These are phyloP conservation scores for Triops cancriformis DNA, from an alignment of 1,140 invertebrate species.

Conservation along the genomic window DNA sequence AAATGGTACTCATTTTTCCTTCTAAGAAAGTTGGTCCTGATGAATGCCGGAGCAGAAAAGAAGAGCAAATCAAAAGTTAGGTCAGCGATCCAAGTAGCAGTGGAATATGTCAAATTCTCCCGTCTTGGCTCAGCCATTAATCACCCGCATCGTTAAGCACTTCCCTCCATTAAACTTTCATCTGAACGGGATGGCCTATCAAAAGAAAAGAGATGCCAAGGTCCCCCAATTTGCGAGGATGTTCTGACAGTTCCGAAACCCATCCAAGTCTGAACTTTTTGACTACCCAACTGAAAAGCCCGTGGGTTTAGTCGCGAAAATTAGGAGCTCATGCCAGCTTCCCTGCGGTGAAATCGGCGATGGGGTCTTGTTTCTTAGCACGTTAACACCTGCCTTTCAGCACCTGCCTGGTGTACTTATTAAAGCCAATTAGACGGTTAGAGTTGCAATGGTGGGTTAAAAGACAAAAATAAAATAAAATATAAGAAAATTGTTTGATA, in stretches of 20 bases:
- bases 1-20: neutral
- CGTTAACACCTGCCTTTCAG: no score
- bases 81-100: neutral
- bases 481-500: no score
- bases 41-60: neutral
- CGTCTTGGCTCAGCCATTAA: neutral
- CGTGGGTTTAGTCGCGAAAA: no score
- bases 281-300: neutral
- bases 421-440: no score
- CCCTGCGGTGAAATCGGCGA: no score
- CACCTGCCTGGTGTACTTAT: no score
- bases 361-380: no score
- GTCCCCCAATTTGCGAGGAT: neutral
- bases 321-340: no score
- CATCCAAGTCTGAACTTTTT: neutral
- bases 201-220: conserved; percentile 8
- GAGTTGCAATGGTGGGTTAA: no score
- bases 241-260: neutral
- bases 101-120: neutral
- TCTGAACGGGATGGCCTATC: neutral
- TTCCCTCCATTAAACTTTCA: conserved; percentile 10
- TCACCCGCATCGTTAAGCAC: conserved; percentile 7
- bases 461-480: no score
- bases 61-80: conserved; percentile 6
- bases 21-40: neutral